Evolutionary conservation across 2,797 vertebrate species (phyloP).

Genomic region (Acropternis orthonyx): DNA sequence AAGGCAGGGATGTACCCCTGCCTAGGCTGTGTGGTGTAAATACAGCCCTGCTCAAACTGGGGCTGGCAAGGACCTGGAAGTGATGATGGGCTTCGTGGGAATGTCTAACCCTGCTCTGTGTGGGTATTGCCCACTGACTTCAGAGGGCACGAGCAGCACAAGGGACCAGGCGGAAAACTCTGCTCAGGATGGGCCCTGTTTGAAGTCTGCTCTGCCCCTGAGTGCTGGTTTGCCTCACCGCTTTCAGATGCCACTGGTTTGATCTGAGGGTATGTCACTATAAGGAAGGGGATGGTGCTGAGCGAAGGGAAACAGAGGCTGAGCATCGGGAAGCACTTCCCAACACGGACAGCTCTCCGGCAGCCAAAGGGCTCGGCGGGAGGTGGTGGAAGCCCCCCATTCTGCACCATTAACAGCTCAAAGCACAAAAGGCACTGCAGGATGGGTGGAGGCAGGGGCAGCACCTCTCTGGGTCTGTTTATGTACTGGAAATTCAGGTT

Average conservation of each 20-base stretch:
- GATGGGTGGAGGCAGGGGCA: neutral
- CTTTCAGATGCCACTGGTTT: neutral
- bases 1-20: neutral
- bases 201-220: neutral
- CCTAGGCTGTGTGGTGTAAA: neutral
- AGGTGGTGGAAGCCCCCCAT: neutral
- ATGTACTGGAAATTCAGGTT: neutral
- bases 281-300: neutral
- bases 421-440: constrained; percentile 8
- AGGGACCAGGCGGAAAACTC: neutral
- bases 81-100: neutral
- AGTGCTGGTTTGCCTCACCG: neutral
- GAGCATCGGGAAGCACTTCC: constrained; percentile 11
- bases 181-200: neutral
- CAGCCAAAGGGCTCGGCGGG: neutral
- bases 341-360: neutral
- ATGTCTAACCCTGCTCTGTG: neutral
- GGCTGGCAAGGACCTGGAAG: neutral
- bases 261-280: neutral
- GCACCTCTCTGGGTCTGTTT: neutral
- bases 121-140: no score
- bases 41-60: neutral
- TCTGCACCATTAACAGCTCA: neutral
- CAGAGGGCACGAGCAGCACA: neutral
- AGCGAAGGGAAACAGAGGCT: neutral